Conservation (phyloP, 2,797 vertebrate genomes). For the Trematomus bernacchii region DNA sequence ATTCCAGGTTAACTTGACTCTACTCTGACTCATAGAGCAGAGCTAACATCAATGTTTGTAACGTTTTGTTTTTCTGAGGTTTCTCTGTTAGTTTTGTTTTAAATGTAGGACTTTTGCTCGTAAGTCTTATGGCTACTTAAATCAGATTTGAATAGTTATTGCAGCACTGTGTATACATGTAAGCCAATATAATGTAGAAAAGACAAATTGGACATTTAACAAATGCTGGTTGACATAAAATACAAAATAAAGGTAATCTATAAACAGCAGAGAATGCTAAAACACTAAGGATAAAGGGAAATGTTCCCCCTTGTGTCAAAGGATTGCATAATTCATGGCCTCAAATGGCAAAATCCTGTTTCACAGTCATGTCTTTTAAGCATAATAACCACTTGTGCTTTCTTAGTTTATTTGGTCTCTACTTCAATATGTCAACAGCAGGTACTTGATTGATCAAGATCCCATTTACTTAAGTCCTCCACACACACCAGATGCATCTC, state of each 20-base stretch:
- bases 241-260: not conserved
- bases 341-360: constrained; percentile 37
- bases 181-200: too few species aligned
- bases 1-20: constrained; percentile 32
- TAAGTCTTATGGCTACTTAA: not conserved
- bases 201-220: too few species aligned
- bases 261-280: not conserved
- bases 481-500: constrained; percentile 52
- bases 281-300: not conserved
- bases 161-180: not conserved
- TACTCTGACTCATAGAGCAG: constrained; percentile 25
- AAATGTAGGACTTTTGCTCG: not conserved
- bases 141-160: not conserved
- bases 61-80: too few species aligned
- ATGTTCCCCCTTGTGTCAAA: constrained; percentile 8
- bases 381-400: constrained; percentile 31
- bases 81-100: not conserved
- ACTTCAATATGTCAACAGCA: constrained; percentile 53
- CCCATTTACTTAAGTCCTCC: constrained; percentile 48
- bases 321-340: constrained; percentile 46
- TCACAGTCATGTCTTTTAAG: constrained; percentile 27
- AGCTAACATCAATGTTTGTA: constrained; percentile 22
- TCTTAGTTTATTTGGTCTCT: constrained; percentile 22
- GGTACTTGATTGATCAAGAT: constrained; percentile 63
- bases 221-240: not conserved